These are phyloP conservation scores for Hippocampus abdominalis DNA, from an alignment of 2,113 vertebrate species.

Conservation along the genomic window DNA sequence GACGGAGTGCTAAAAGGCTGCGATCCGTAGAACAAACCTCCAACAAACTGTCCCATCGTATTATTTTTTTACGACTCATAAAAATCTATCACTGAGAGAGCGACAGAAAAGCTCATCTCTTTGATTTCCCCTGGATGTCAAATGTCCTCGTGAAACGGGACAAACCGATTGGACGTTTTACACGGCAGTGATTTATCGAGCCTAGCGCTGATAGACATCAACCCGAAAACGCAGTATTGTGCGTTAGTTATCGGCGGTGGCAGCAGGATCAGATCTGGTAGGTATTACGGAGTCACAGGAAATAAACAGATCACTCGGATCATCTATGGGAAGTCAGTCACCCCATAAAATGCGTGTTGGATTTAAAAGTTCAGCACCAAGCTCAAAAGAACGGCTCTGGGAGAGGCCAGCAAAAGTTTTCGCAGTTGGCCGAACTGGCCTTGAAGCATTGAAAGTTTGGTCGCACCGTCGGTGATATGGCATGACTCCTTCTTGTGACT, in stretches of 20 bases:
- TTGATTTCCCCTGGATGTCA: neutral
- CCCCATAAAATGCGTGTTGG: no score
- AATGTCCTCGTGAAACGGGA: neutral
- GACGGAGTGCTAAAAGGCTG: constrained; percentile 19
- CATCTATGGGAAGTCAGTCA: no score
- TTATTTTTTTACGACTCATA: neutral
- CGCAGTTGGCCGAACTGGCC: no score
- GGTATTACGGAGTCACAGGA: no score
- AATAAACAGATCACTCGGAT: no score
- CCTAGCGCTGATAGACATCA: neutral
- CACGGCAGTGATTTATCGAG: neutral
- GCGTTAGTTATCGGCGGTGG: neutral
- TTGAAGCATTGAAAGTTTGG: no score
- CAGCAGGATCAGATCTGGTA: no score
- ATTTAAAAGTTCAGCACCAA: no score
- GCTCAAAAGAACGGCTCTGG: no score
- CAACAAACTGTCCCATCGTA: neutral
- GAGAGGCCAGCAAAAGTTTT: no score
- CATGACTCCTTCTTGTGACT: no score
- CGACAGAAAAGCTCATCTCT: neutral
- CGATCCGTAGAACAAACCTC: neutral
- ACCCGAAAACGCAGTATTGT: neutral
- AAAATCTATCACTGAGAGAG: neutral
- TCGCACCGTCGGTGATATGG: no score
- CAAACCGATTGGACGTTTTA: neutral